phyloP scores from a whole-genome alignment of 1,140 invertebrate genomes.

The Calosoma granatense region DNA sequence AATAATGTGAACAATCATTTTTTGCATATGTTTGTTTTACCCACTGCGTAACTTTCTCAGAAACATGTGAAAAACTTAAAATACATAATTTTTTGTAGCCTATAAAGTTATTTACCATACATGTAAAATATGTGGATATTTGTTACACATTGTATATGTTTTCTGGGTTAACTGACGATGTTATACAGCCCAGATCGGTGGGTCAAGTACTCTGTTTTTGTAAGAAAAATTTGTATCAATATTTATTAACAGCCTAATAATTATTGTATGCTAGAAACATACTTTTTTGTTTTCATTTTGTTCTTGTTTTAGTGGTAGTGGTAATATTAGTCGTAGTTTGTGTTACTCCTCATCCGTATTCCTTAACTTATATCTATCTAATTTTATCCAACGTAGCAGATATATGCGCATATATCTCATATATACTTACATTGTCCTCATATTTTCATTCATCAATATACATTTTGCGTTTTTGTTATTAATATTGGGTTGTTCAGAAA shows the following conservation, averaged over 20 bases:
- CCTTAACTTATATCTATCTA: neutral
- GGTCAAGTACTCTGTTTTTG: slow-evolving; percentile 27
- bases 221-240: slow-evolving; percentile 31
- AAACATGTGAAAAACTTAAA: neutral
- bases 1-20: slow-evolving; percentile 3
- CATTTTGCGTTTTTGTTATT: too few relatives aligned
- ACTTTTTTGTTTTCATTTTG: slow-evolving; percentile 15
- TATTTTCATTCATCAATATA: too few relatives aligned
- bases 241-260: slow-evolving; percentile 32
- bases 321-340: too few relatives aligned
- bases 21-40: neutral
- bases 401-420: too few relatives aligned
- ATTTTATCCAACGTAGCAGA: too few relatives aligned
- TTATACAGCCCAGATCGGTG: slow-evolving; percentile 16
- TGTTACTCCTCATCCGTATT: neutral
- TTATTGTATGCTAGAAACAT: slow-evolving; percentile 28
- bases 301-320: too few relatives aligned
- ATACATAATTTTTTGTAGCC: neutral
- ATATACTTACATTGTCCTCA: too few relatives aligned
- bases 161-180: slow-evolving; percentile 16
- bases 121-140: slow-evolving; percentile 37
- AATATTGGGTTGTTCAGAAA: too few relatives aligned
- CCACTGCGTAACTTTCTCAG: neutral
- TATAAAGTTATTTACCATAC: slow-evolving; percentile 17
- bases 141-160: slow-evolving; percentile 22